Base-by-base conservation (phyloP, 37 sponge, comb jelly and placozoan species). In the Dysidea cf. avara region DNA sequence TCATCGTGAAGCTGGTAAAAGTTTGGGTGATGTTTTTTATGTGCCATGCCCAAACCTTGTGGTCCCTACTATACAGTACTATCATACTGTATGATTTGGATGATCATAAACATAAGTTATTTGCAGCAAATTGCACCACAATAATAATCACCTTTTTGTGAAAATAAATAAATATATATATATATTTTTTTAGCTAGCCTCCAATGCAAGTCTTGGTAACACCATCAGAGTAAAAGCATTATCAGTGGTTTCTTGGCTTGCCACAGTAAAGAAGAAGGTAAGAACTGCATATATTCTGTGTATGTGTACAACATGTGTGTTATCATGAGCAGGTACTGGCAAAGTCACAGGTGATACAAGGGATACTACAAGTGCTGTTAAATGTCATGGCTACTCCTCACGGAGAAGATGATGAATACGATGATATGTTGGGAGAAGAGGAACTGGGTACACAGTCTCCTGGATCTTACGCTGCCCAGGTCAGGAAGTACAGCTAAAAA, bases 191-290 rank as follows among this genome's bases (percentile, higher is more conserved):
- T 11, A 87, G 88, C 50, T 83, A 38, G 92, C 86, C 30, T 36
- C 32, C 34, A 85, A 80, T 64, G 36, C 7, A 3, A 36, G 34
- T 25, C 77, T 94, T 7, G 86, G 87, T 20, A 70, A 91, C 71
- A 75, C 48, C 50, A 79, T 91, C 0, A 53, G 99, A 32, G 92
- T 89, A 61, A 91, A 89, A 39, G 93, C 90, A 22, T 69, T 97
- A 29, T 85, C 95, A 29, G 77, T 94, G 28, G 63, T 97, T 14
- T 81, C 86, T 0, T 92, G 92, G 90, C 80, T 97, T 28, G 69
- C 74, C 14, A 66, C 85, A 24, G 25, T 81, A 25, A 94, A 88
- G 86, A 97, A 94, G 82, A 91, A 91, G 80, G 94, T 87, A 53
- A 26, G 2, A 2, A 7, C 17, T 35, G 3, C 2, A 55, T 35